Evolutionary conservation across 1,140 invertebrate genomes (phyloP), one percentile per base, ranked within the genome.

Genomic region (Hermetia illucens): DNA sequence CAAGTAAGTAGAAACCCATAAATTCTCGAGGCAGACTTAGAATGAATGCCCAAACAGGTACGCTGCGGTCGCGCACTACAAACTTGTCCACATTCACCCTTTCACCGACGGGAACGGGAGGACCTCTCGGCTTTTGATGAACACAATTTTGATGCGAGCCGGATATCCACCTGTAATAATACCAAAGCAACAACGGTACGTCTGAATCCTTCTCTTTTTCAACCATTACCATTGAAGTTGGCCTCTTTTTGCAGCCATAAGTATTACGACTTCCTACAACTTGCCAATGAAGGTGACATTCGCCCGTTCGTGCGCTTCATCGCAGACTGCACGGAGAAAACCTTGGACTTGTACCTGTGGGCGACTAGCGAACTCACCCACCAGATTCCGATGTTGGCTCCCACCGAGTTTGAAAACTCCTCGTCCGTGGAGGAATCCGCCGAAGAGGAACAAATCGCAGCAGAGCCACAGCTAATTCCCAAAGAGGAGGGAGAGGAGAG

Each of bases 161-260:
- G 93, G 92, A 1, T 97, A 86, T 66, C 93, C 93, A 3, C 91
- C 93, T 1, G 88, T 95, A 4, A 94, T 95, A 34, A 87, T 98
- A 37, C 74, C 83, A 36, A 93, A 95, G 48, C 83, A 93, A 52
- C 85, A 96, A 49, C 69, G 88, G 46, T 56, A 44, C 33, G 29
- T 34, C 3, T 15, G 15, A 3, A 12, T 4, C 8, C 16, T 10
- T 10, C 6, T 2, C 15, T 18, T 38, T 20, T 31, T 17, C 12
- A 31, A 12, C 19, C 9, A 10, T 2, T 19, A 36, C 24, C 38
- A 21, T 20, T 25, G 1, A 19, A 20, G 20, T n/a, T 4, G n/a
- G 40, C 42, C 34, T 30, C 39, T 33, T 15, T 39, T 44, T 50
- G 4, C 42, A 62, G 72, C 2, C 75, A 78, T 41, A 70, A 79